These are phyloP conservation scores for Eptatretus burgeri DNA, from an alignment of 2,113 vertebrate genomes.

Conservation along the genomic window DNA sequence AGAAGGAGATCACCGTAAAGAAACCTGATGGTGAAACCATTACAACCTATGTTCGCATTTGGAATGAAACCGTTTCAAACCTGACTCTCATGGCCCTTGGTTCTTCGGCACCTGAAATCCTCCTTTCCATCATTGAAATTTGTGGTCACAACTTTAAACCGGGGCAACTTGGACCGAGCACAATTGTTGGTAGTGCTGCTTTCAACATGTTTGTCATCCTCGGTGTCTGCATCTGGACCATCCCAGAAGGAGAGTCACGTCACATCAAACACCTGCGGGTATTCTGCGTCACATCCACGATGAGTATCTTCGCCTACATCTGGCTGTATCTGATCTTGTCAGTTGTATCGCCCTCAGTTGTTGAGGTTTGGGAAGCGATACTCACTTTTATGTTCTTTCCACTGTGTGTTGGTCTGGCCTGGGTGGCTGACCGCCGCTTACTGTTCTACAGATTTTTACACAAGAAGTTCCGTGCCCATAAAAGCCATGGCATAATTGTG, in stretches of 20 bases:
- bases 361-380: conserved; percentile 82
- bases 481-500: conserved; percentile 59
- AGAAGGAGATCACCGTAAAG: conserved; percentile 62
- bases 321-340: conserved; percentile 92
- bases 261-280: conserved; percentile 75
- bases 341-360: conserved; percentile 49
- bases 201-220: conserved; percentile 99
- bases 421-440: conserved; percentile 66
- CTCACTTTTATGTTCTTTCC: conserved; percentile 88
- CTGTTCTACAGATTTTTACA: conserved; percentile 80
- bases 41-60: conserved; percentile 60
- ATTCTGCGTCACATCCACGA: conserved; percentile 72
- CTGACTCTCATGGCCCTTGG: conserved; percentile 83
- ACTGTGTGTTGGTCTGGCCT: conserved; percentile 60
- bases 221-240: conserved; percentile 61
- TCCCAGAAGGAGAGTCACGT: conserved; percentile 56
- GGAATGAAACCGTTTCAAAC: conserved; percentile 94
- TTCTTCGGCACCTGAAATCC: conserved; percentile 72
- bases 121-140: conserved; percentile 77
- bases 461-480: conserved; percentile 61
- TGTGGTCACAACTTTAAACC: conserved; percentile 65
- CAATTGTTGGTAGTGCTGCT: conserved; percentile 85
- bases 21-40: conserved; percentile 57
- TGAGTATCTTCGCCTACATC: conserved; percentile 84
- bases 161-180: conserved; percentile 67